A percentile compares a stretch with the other conserved stretches of the same genome.
phyloP scores from a whole-genome alignment of 2,797 vertebrate species.

The Acanthurus lineatus region DNA sequence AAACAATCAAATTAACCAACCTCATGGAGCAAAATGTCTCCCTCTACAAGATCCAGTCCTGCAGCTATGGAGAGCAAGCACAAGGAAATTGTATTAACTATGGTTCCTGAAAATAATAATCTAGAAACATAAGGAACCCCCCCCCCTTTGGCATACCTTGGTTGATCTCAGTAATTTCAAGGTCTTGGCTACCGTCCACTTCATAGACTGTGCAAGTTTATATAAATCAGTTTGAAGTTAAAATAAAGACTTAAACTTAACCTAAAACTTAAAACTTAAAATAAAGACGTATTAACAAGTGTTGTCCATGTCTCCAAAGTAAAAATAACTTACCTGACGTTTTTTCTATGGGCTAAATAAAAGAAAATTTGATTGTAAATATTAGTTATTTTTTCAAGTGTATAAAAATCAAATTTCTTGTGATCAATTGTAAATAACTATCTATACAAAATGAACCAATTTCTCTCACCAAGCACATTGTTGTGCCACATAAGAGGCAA shows the following conservation, averaged over 20 bases:
- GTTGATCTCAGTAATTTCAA: conserved; percentile 94
- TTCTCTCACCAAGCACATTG: conserved; percentile 77
- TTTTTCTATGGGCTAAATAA: conserved; percentile 68
- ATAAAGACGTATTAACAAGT: background rate
- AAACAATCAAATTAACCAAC: conserved; percentile 76
- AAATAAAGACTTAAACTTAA: background rate
- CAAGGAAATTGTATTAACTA: background rate
- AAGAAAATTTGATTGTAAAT: background rate
- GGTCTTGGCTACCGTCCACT: conserved; percentile 88
- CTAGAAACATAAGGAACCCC: background rate
- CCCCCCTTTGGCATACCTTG: conserved; percentile 84
- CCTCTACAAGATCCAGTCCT: conserved; percentile 91
- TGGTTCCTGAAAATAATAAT: background rate
- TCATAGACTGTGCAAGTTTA: conserved; percentile 83
- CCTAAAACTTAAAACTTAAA: background rate
- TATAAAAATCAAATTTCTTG: background rate
- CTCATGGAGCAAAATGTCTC: conserved; percentile 89
- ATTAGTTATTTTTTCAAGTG: conserved; percentile 10
- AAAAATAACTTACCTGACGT: conserved; percentile 67
- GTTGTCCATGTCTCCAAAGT: background rate
- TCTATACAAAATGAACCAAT: background rate
- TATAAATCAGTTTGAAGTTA: background rate
- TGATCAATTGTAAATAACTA: background rate
- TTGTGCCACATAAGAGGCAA: conserved; percentile 53
- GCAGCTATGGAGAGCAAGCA: conserved; percentile 81